phyloP scores from a whole-genome alignment of 2,888 invertebrate genomes.

The Acronicta alni region DNA sequence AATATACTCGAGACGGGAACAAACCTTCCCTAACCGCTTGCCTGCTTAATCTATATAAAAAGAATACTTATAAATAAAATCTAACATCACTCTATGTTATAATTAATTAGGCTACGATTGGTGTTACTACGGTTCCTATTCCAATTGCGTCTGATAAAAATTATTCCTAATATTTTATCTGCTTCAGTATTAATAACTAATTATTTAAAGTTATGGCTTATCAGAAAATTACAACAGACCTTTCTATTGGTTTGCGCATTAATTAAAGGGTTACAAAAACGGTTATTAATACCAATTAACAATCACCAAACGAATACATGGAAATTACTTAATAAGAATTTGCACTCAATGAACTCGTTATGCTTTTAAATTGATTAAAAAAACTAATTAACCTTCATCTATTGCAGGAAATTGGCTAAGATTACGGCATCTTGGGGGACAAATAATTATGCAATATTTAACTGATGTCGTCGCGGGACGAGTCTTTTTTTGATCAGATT shows the following conservation, averaged over 20 bases:
- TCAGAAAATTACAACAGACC: slow-evolving; percentile 68
- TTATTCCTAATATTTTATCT: slow-evolving; percentile 62
- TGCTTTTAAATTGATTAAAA: slow-evolving; percentile 13
- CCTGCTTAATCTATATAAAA: slow-evolving; percentile 76
- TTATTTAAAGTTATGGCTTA: slow-evolving; percentile 69
- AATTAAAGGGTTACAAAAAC: slow-evolving; percentile 13
- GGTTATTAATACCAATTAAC: neutral
- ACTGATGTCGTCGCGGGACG: neutral
- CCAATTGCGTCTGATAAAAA: slow-evolving; percentile 64
- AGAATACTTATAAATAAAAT: slow-evolving; percentile 83
- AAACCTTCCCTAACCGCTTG: slow-evolving; percentile 40
- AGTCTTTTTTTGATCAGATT: too few relatives aligned
- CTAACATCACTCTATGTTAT: slow-evolving; percentile 86
- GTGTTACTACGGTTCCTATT: slow-evolving; percentile 85
- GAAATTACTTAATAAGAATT: slow-evolving; percentile 2
- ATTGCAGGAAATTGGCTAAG: slow-evolving; percentile 2
- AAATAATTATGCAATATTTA: neutral
- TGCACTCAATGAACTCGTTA: neutral
- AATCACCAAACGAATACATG: neutral
- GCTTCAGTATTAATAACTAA: slow-evolving; percentile 74
- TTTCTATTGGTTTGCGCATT: slow-evolving; percentile 43
- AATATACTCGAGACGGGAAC: slow-evolving; percentile 54
- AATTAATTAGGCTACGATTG: slow-evolving; percentile 86
- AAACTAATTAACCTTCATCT: slow-evolving; percentile 31
- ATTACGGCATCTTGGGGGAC: neutral